Evolutionary conservation across 2,797 vertebrate species (phyloP), one percentile per base, ranked within the genome.

Genomic region (Premnoplex brunnescens): DNA sequence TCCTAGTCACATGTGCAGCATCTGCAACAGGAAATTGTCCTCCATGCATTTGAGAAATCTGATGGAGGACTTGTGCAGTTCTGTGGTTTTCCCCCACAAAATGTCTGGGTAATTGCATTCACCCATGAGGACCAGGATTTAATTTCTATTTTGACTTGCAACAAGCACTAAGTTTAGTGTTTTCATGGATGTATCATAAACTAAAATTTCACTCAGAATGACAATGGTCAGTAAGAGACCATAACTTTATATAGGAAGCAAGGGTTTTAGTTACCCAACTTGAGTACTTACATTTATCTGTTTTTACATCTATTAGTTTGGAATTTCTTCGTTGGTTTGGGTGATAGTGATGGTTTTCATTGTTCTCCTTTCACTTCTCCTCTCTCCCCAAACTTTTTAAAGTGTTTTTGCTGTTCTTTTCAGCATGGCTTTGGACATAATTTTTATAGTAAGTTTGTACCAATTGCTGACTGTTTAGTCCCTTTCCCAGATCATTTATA

Each of bases 261-360:
- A 68, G 19, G 4, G 4, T 8, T 80, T 81, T 84, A 36, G 28
- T 85, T 81, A 18, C 3, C 3, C 5, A 16, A 63, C 4, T 63
- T 39, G 76, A 43, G 54, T 36, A 43, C 10, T 52, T 46, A 64
- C 3, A 39, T 73, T 49, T 51, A 23, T 48, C 14, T 80, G 13
- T 39, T 44, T 81, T 91, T 49, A 64, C 9, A 58, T 39, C 9
- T 20, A 3, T 44, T 67, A 18, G 1, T 59, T 71, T 78, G 46
- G 17, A 56, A 21, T 41, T 52, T 81, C n/a, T 76, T 56, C 21
- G 4, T 36, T 67, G 10, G 1, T 75, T 27, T 4, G 71, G 4
- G 8, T 58, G 37, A 7, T 19, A 17, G 3, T 41, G 27, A 4
- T 58, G 27, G 12, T 24, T 72, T 72, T 62, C 0, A 0, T n/a